Base-by-base conservation (phyloP, 1,140 invertebrate species). In the Dolichoris vasculosae region DNA sequence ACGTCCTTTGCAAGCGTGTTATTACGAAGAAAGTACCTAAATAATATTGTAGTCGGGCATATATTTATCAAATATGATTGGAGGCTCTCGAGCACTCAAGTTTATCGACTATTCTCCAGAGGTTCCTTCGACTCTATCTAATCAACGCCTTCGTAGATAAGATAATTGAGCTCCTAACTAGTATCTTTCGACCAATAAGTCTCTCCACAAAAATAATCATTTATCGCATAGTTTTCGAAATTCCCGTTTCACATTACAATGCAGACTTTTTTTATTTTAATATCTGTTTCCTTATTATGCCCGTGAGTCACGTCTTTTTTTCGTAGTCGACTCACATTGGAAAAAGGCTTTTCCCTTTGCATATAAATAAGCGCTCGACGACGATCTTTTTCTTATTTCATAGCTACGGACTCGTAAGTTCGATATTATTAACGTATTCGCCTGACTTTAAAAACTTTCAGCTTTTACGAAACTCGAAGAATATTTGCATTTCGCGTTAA, bases 111-210 rank as follows among this genome's bases (percentile, higher is more conserved):
- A 32, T 78, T 85, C n/a, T 79, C 38, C 38, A 32, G 63, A 71
- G 46, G 43, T 84, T 79, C 67, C 67, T 73, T 79, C 48, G 13
- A 32, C n/a, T 46, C 67, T 80, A 86, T 86, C 86, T 86, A 83
- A 86, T 86, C 86, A 79, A 73, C n/a, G 64, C 23, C 64, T 73
- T 83, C 2, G 26, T 7, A 71, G 85, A 86, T 77, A 82, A 86
- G 73, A 81, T 76, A 51, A 20, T 40, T 8, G 23, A 20, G 38
- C 26, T 32, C 13, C 40, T 26, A 30, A 64, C 51, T 17, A n/a
- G n/a, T 48, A 51, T 82, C 17, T 43, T 32, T 64, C 78, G 38
- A 69, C 63, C 46, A 51, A 76, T 75, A 63, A 64, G 55, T 40
- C 75, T 76, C 51, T 26, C 17, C 35, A 67, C 55, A 77, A 77